A percentile compares a stretch with the other conserved stretches of the same genome.
These are phyloP conservation scores for Arctia plantaginis DNA, from an alignment of 2,888 invertebrate species.

Conservation along the genomic window DNA sequence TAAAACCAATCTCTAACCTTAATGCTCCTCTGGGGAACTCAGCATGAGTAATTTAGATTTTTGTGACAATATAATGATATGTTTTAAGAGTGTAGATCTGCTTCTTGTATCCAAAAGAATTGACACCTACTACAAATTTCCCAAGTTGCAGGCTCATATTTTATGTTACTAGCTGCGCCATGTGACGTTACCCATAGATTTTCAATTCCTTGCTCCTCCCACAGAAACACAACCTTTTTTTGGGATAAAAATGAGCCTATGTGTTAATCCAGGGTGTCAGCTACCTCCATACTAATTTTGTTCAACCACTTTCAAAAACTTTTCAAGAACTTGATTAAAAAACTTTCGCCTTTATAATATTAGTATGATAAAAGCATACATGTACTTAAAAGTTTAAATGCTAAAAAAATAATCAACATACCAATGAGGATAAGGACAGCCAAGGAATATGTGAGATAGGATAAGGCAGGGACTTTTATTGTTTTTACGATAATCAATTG, in stretches of 20 bases:
- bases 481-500: constrained; percentile 77
- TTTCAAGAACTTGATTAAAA: too few species aligned
- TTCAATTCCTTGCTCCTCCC: too few species aligned
- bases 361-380: neutral
- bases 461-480: constrained; percentile 74
- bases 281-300: too few species aligned
- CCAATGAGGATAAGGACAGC: constrained; percentile 83
- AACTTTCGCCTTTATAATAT: too few species aligned
- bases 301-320: too few species aligned
- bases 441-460: constrained; percentile 84
- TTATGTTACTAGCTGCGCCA: neutral
- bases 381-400: neutral
- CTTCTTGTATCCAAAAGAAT: neutral
- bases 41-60: neutral
- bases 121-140: neutral
- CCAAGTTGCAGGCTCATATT: neutral
- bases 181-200: too few species aligned
- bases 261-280: too few species aligned
- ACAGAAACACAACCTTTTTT: too few species aligned
- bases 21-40: too few species aligned
- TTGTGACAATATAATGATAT: neutral
- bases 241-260: too few species aligned
- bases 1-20: too few species aligned
- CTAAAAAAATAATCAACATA: constrained; percentile 61
- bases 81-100: too few species aligned